phyloP scores from a whole-genome alignment of 2,888 invertebrate species.

The Oligia latruncula region DNA sequence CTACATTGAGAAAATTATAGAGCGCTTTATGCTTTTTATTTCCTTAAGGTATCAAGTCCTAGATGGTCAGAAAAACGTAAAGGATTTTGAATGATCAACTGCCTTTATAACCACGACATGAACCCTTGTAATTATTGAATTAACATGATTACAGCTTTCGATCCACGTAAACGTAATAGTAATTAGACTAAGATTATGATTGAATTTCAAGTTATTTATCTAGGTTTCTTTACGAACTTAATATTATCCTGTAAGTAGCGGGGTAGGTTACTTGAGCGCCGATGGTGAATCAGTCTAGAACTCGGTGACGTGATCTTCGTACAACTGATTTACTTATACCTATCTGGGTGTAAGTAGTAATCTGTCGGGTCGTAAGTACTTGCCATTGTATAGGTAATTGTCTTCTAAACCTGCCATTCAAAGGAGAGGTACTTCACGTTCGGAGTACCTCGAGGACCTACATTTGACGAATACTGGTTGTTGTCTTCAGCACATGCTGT shows the following conservation, averaged over 20 bases:
- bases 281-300: background rate
- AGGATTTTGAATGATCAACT: background rate
- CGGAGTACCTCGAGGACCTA: background rate
- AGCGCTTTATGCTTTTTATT: slow-evolving; percentile 5
- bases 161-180: background rate
- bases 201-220: background rate
- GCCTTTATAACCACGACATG: background rate
- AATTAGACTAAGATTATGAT: background rate
- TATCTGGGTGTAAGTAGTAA: background rate
- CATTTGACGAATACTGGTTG: background rate
- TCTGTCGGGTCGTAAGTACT: background rate
- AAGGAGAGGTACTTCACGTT: background rate
- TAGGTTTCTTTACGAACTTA: background rate
- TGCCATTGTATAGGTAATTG: background rate
- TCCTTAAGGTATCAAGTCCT: background rate
- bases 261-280: background rate
- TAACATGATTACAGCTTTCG: too few species aligned
- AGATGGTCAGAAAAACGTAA: background rate
- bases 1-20: slow-evolving; percentile 20
- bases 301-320: background rate
- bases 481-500: background rate
- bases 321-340: background rate
- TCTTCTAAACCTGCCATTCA: background rate
- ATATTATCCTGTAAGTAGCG: background rate
- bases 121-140: background rate